These are phyloP conservation scores for Cryptoprocta ferox DNA, from an alignment of 2,797 vertebrate species.

Conservation along the genomic window DNA sequence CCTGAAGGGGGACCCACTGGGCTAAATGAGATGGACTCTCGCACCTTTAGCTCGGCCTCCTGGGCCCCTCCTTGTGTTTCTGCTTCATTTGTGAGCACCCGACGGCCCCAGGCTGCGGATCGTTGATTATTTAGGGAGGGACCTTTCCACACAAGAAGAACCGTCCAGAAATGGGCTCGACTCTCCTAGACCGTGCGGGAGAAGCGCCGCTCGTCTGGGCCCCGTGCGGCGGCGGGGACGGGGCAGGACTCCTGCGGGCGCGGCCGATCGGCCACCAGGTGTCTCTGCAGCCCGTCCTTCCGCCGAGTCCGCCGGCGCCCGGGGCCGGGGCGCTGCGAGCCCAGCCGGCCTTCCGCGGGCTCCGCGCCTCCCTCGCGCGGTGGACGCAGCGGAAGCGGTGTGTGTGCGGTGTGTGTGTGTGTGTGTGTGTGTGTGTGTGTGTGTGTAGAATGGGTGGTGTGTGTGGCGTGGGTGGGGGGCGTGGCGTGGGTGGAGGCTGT, in stretches of 20 bases:
- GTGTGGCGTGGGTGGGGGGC: neutral
- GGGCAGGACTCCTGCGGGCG: slow-evolving; percentile 25
- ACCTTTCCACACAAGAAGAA: slow-evolving; percentile 22
- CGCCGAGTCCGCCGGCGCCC: too few relatives aligned
- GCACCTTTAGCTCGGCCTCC: neutral
- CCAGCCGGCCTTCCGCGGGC: too few relatives aligned
- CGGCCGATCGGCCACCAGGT: slow-evolving; percentile 84
- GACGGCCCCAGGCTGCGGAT: neutral
- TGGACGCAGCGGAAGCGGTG: neutral
- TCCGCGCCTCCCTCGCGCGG: neutral
- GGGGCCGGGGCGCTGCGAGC: too few relatives aligned
- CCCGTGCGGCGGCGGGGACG: neutral
- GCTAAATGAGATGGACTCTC: neutral
- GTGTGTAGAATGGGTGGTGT: too few relatives aligned
- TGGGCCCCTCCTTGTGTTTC: neutral
- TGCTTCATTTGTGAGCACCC: neutral
- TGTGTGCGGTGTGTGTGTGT: neutral
- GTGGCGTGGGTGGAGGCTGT: too few relatives aligned
- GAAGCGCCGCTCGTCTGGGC: neutral
- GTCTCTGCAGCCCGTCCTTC: slow-evolving; percentile 81
- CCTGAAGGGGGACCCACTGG: slow-evolving; percentile 1
- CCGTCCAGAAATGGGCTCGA: neutral
- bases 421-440: too few relatives aligned
- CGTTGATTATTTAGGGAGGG: slow-evolving; percentile 7
- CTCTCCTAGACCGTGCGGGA: neutral